These are phyloP conservation scores for Galaxias olidus DNA, from an alignment of 2,797 vertebrate genomes.

Conservation along the genomic window DNA sequence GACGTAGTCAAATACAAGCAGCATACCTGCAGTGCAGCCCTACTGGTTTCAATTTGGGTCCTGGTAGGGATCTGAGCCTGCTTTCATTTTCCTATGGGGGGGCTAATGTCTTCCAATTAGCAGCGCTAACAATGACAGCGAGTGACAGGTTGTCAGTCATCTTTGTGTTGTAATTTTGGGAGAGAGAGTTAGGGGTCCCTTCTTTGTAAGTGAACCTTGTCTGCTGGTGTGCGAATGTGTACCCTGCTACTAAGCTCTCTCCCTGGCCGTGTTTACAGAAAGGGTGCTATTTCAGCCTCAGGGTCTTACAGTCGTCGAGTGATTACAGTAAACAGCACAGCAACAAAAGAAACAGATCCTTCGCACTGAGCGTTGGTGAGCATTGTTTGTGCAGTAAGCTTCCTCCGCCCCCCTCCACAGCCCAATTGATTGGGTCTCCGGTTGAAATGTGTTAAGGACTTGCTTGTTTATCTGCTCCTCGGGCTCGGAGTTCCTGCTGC, in stretches of 20 bases:
- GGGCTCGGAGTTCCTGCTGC: constrained; percentile 24
- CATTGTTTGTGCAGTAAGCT: constrained; percentile 20
- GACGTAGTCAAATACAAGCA: constrained; percentile 25
- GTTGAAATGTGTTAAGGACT: constrained; percentile 16
- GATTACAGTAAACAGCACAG: constrained; percentile 19
- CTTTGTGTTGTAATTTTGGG: constrained; percentile 29
- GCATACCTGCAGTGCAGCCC: constrained; percentile 43
- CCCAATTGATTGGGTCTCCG: constrained; percentile 14
- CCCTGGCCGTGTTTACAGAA: background rate
- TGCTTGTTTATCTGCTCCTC: constrained; percentile 10
- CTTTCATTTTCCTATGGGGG: constrained; percentile 34
- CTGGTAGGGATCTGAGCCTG: constrained; percentile 39
- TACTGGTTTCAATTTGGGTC: constrained; percentile 62
- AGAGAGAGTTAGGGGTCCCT: constrained; percentile 1
- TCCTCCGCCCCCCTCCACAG: background rate
- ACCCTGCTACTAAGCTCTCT: background rate
- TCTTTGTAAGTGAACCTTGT: background rate
- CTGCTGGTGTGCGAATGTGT: constrained; percentile 14
- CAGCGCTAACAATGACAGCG: constrained; percentile 28
- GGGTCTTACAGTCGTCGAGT: constrained; percentile 14
- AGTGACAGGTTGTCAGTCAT: constrained; percentile 35
- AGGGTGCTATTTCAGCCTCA: constrained; percentile 16
- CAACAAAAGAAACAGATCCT: background rate
- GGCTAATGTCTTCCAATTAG: constrained; percentile 37
- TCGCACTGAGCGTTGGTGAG: constrained; percentile 1